These are phyloP conservation scores for Chrysemys picta DNA, from an alignment of 2,113 vertebrate species.

Conservation along the genomic window DNA sequence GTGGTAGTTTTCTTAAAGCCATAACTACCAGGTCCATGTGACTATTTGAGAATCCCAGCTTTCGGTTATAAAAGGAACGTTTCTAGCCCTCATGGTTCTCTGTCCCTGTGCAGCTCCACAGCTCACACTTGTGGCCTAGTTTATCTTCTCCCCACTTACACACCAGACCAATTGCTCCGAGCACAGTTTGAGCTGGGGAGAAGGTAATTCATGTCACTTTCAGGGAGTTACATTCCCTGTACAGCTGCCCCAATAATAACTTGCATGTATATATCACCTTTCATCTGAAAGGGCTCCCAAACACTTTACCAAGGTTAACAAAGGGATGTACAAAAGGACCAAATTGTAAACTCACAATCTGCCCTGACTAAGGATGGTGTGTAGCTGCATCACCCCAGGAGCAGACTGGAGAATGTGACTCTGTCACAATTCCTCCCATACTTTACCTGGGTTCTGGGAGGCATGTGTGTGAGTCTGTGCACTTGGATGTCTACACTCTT, in stretches of 20 bases:
- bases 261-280: background rate
- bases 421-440: background rate
- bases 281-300: background rate
- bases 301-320: background rate
- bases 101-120: background rate
- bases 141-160: background rate
- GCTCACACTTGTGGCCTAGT: background rate
- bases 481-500: background rate
- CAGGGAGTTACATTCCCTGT: background rate
- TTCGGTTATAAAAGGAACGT: accelerated
- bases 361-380: background rate
- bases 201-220: background rate
- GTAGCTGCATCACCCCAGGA: background rate
- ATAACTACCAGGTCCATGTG: accelerated
- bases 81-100: background rate
- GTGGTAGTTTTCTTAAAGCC: accelerated
- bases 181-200: background rate
- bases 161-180: background rate
- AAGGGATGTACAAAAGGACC: background rate
- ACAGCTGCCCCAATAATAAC: background rate
- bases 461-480: background rate
- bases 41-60: accelerated
- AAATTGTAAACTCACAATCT: background rate
- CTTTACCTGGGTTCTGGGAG: background rate
- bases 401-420: background rate